Conservation (phyloP, 2,888 invertebrate genomes). For the Chrysina gloriosa region DNA sequence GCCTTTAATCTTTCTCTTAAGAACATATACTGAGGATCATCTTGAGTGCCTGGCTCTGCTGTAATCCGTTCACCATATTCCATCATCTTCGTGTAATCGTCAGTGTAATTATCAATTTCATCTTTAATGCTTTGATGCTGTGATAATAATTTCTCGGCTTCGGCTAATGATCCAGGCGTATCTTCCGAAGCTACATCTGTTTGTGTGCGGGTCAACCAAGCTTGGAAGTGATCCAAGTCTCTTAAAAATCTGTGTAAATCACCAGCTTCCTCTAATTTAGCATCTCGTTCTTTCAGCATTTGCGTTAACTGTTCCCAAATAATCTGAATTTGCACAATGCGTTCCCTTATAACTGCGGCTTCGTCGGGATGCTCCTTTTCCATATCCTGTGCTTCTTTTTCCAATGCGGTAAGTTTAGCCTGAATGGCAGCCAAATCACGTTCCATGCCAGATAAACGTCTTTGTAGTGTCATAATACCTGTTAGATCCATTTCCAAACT, state of each 20-base stretch:
- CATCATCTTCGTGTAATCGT: slow-evolving; percentile 99
- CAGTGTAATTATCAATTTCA: slow-evolving; percentile 99
- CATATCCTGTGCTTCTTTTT: slow-evolving; percentile 92
- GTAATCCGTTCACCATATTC: slow-evolving; percentile 97
- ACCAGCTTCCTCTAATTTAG: slow-evolving; percentile 98
- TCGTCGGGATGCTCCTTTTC: slow-evolving; percentile 96
- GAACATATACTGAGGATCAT: slow-evolving; percentile 99
- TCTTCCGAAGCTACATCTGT: slow-evolving; percentile 99
- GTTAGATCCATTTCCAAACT: slow-evolving; percentile 98
- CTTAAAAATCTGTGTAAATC: slow-evolving; percentile 98
- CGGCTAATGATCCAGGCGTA: slow-evolving; percentile 90
- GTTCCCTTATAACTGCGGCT: slow-evolving; percentile 88
- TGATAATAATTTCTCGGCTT: slow-evolving; percentile 95
- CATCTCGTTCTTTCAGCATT: slow-evolving; percentile 95
- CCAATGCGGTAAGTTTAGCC: slow-evolving; percentile 93
- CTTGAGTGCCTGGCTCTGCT: slow-evolving; percentile 85
- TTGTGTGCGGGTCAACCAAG: slow-evolving; percentile 92
- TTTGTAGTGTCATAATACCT: slow-evolving; percentile 97
- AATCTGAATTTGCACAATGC: slow-evolving; percentile 89
- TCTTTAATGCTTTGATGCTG: slow-evolving; percentile 99
- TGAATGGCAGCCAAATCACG: slow-evolving; percentile 98
- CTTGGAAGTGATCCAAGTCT: slow-evolving; percentile 99
- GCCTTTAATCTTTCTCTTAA: slow-evolving; percentile 97
- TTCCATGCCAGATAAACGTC: slow-evolving; percentile 98
- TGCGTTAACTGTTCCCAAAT: slow-evolving; percentile 96